Evolutionary conservation across 2,797 vertebrate species (phyloP), one percentile per base, ranked within the genome.

Genomic region (Aselliscus stoliczkanus): DNA sequence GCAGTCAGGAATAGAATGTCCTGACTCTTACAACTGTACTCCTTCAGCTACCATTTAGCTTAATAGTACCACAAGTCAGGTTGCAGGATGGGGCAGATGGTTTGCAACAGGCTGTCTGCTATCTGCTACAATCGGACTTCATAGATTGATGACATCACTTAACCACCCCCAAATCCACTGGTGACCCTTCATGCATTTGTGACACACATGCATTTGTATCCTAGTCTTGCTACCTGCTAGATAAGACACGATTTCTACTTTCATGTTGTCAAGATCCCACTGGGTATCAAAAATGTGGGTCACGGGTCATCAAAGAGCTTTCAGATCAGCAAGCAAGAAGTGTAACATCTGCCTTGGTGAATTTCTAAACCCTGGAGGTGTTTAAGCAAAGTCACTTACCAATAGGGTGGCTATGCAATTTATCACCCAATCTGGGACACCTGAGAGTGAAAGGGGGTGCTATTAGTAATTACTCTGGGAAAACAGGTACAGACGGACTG

Each of bases 331-430:
- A 70, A 91, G 23, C 37, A 70, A 88, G 18, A 52, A 42, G 37
- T 80, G 29, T 23, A 81, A 81, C 50, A 72, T 56, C 25, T 50
- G 37, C 8, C 9, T 77, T 7, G 4, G 73, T 88, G 72, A 95
- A 79, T 81, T 94, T 88, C 62, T 25, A 92, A 94, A 58, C 50
- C 31, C 23, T 87, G 12, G 23, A 76, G 9, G 29, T 92, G 15
- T 31, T 93, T 76, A 85, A 93, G 92, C 39, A 87, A 82, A 81
- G 62, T 72, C 54, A 88, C n/a, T 85, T 88, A 80, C 21, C 31
- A 77, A 67, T 15, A 88, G n/a, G 7, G 44, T 80, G 64, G 64
- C 42, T 86, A 42, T 58, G 23, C 62, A 62, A 87, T 50, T 91
- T 86, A 83, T 47, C 50, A 85, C 79, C 27, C 17, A 86, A 50